These are phyloP conservation scores for Zoanthus gigantus DNA, from an alignment of 92 coral and sea anemone genomes.

Conservation along the genomic window DNA sequence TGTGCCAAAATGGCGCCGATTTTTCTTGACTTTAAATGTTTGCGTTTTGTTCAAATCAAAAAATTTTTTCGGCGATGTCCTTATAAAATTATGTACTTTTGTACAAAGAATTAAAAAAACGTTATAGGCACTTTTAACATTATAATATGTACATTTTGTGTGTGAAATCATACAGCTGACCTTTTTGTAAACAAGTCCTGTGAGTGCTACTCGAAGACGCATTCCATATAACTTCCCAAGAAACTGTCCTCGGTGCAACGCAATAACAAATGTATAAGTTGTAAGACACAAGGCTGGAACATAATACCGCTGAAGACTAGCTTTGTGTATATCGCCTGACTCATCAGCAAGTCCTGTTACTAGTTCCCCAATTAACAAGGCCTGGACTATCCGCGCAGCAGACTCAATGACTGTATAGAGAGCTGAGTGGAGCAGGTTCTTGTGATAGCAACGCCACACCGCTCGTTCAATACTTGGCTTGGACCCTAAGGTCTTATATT, in stretches of 20 bases:
- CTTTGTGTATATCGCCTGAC: not conserved
- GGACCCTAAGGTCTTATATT: not conserved
- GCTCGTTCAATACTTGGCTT: slow-evolving; percentile 36
- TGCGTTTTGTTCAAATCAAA: no score
- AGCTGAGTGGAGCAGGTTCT: slow-evolving; percentile 6
- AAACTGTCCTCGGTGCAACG: slow-evolving; percentile 33
- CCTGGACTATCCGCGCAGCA: slow-evolving; percentile 20
- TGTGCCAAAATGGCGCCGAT: no score
- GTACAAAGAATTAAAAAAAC: no score
- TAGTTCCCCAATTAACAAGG: slow-evolving; percentile 25
- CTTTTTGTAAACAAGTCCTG: slow-evolving; percentile 42
- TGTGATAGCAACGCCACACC: slow-evolving; percentile 34
- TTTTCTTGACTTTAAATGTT: no score
- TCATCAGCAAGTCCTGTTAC: slow-evolving; percentile 45
- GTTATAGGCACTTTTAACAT: no score
- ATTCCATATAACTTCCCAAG: slow-evolving; percentile 40
- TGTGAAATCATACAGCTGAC: not conserved
- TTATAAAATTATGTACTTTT: no score
- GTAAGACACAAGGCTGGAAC: slow-evolving; percentile 32
- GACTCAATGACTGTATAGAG: slow-evolving; percentile 30
- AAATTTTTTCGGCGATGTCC: no score
- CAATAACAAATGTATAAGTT: slow-evolving; percentile 29
- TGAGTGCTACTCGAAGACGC: slow-evolving; percentile 37
- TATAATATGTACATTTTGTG: no score
- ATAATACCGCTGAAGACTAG: slow-evolving; percentile 4